phyloP scores from a whole-genome alignment of 2,888 invertebrate genomes.

The Tenodera sinensis region DNA sequence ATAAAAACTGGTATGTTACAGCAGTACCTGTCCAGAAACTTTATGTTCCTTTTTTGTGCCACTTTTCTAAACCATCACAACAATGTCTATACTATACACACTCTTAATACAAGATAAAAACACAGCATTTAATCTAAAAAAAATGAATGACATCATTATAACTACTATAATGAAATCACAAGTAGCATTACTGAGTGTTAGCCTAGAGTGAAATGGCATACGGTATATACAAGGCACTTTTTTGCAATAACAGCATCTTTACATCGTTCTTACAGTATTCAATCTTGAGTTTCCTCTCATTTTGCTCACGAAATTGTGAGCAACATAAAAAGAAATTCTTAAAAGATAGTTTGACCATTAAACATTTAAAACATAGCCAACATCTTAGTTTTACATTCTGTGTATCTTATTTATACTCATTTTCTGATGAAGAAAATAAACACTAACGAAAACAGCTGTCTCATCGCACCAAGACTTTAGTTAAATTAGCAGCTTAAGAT shows the following conservation, averaged over 20 bases:
- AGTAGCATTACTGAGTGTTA: conserved; percentile 21
- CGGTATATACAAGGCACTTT: conserved; percentile 31
- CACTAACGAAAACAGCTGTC: neutral
- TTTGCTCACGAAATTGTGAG: neutral
- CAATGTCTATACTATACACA: conserved; percentile 15
- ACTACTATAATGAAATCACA: conserved; percentile 28
- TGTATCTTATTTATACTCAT: neutral
- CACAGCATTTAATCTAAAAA: conserved; percentile 22
- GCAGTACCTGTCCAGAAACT: neutral
- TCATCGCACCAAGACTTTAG: neutral
- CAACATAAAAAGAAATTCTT: neutral
- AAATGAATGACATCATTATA: conserved; percentile 18
- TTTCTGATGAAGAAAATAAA: neutral
- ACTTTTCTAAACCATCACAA: conserved; percentile 16
- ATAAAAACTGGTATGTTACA: conserved; percentile 11
- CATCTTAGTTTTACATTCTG: neutral
- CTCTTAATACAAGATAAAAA: conserved; percentile 17
- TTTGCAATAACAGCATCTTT: neutral
- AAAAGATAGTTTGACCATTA: conserved; percentile 23
- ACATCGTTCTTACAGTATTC: neutral
- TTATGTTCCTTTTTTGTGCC: neutral
- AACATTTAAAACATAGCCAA: neutral
- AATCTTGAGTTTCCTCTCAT: neutral
- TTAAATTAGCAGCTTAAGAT: neutral
- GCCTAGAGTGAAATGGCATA: conserved; percentile 15